Percentiles rank a stretch among this genome's conserved stretches.
Conservation (phyloP, 2,113 vertebrate species). For the Lagenorhynchus albirostris region DNA sequence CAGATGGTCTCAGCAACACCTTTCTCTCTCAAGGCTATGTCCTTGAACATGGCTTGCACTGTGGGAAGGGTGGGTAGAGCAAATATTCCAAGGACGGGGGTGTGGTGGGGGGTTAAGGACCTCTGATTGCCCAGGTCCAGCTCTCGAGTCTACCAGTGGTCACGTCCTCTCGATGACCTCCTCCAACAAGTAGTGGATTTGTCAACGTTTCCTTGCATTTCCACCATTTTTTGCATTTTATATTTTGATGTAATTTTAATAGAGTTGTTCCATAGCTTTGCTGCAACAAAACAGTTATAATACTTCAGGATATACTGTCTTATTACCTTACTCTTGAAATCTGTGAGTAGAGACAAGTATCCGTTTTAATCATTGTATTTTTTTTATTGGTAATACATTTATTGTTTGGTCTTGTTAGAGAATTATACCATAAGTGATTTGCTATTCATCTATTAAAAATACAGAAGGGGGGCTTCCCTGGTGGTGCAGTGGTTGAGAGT, state of each 20-base stretch:
- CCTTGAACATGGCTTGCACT: neutral
- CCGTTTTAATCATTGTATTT: neutral
- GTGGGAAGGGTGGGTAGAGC: neutral
- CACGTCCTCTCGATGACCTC: neutral
- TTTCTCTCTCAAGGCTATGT: neutral
- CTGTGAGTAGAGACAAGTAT: neutral
- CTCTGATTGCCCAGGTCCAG: neutral
- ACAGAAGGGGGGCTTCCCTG: neutral
- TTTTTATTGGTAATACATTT: neutral
- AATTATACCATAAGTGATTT: neutral
- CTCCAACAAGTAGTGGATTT: neutral
- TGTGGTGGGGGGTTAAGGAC: too few relatives aligned
- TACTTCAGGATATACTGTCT: neutral
- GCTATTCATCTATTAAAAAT: neutral
- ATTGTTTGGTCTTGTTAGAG: neutral
- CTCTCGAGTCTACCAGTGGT: neutral
- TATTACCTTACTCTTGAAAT: neutral
- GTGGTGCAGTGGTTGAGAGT: too few relatives aligned
- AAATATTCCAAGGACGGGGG: neutral
- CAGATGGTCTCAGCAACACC: neutral
- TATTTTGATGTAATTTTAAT: neutral
- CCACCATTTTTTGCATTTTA: neutral
- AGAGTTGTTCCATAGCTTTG: neutral
- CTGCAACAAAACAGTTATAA: neutral
- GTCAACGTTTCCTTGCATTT: neutral